Evolutionary conservation across 2,797 vertebrate genomes (phyloP), one percentile per base, ranked within the genome.

Genomic region (Ceryle rudis): DNA sequence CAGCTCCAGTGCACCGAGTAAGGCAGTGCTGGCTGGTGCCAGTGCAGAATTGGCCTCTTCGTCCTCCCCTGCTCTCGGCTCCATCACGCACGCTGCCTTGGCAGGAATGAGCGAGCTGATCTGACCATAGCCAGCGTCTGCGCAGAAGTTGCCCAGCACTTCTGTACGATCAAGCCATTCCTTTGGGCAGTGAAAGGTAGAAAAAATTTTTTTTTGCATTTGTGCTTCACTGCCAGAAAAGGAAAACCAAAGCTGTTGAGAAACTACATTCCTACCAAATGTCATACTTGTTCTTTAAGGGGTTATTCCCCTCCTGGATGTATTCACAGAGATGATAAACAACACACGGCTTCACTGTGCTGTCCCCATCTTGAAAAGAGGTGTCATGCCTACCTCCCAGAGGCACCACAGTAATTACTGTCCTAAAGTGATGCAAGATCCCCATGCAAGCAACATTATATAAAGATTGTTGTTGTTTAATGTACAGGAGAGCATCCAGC

Each of bases 381-480:
- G 93, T 85, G 94, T 19, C 55, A 1, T 77, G 58, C 77, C 85
- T 85, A 29, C 66, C 60, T 94, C 82, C 60, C 55, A 60, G 62
- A 44, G 64, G 64, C 88, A 57, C 61, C 4, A 13, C 4, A 6
- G 35, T 60, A 90, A 80, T 92, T 71, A 44, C 71, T 26, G 47
- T 70, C 94, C 61, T 37, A 1, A 47, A 39, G 72, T 83, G 89
- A 74, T 37, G 89, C 89, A 92, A 93, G 92, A 54, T 82, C 71
- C 64, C 62, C 11, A 3, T 4, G 39, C 0, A 0, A 77, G 79
- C 0, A 0, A n/a, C 3, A 0, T 55, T 64, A 5, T 10, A 7
- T 66, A 61, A 67, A 75, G 60, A 14, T 35, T 14, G 79, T 60
- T 80, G 83, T n/a, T 65, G 81, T 72, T 66, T 69, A 80, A 47